Base-by-base conservation (phyloP, 2,797 vertebrate genomes). In the Mus minutoides region DNA sequence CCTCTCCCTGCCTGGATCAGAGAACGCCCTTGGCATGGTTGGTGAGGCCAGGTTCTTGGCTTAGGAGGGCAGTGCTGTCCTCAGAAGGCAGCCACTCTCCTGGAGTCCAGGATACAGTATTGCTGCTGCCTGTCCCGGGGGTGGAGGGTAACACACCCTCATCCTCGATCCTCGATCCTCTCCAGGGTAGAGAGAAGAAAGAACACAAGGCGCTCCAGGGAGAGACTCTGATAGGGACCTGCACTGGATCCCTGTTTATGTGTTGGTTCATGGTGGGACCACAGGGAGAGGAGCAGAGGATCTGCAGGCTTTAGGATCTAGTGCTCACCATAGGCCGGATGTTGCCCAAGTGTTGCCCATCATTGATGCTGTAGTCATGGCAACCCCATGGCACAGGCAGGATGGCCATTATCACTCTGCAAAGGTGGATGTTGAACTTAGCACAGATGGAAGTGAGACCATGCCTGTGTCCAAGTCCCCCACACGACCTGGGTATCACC, bases 131-230 rank as follows among this genome's bases (percentile, higher is more conserved):
- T 46, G 29, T 75, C 77, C 83, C 11, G 0, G 37, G n/a, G n/a
- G n/a, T n/a, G n/a, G 24, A 79, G 40, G n/a, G 71, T 1, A 11
- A 56, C 26, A 34, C 2, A 40, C 21, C 54, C 14, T 54, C 9
- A 49, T 49, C 46, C 43, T 46, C n/a, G 40, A 37, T 3, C 14
- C 24, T 56, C 8, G 12, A 16, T 16, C 31, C 34, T 40, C 56
- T 56, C 2, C 0, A 62, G 24, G 31, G 5, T 21, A 34, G 24
- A 37, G 43, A 6, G 26, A 58, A 34, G 60, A 56, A 24, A 26
- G 12, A 37, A 4, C 0, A 2, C 52, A 71, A 1, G 0, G 0
- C 0, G 1, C 29, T 14, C 19, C 14, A 29, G 1, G 17, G 17
- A 5, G 8, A 26, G 49, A 4, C 31, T 40, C 52, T 90, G 37